phyloP scores from a whole-genome alignment of 1,140 invertebrate genomes.

The Drosophila trapezifrons region DNA sequence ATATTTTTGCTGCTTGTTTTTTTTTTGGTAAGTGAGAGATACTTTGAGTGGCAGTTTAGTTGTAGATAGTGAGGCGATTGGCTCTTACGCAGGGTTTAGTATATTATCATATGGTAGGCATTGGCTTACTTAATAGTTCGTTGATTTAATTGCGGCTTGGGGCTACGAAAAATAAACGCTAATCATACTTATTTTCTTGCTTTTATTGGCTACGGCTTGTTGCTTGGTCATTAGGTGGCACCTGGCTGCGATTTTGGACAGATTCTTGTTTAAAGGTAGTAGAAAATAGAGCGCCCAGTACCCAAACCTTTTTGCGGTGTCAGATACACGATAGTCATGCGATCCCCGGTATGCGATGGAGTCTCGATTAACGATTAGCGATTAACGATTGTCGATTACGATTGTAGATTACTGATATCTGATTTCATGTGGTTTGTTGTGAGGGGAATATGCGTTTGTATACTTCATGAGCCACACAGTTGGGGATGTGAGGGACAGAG shows the following conservation, averaged over 20 bases:
- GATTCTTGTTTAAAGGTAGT: slow-evolving; percentile 84
- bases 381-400: neutral
- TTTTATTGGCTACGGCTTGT: slow-evolving; percentile 21
- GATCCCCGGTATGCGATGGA: slow-evolving; percentile 19
- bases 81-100: slow-evolving; percentile 60
- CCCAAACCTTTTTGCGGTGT: slow-evolving; percentile 83
- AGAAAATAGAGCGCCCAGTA: slow-evolving; percentile 79
- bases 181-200: slow-evolving; percentile 63
- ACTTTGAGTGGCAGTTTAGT: slow-evolving; percentile 73
- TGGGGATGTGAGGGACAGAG: slow-evolving; percentile 33
- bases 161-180: slow-evolving; percentile 56
- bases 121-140: slow-evolving; percentile 45
- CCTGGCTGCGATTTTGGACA: slow-evolving; percentile 79
- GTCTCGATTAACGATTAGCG: slow-evolving; percentile 3
- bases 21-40: slow-evolving; percentile 69
- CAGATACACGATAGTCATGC: slow-evolving; percentile 66
- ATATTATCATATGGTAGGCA: slow-evolving; percentile 39
- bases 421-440: slow-evolving; percentile 23
- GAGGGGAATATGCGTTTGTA: slow-evolving; percentile 38
- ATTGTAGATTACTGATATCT: neutral
- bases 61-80: slow-evolving; percentile 70
- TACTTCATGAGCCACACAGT: slow-evolving; percentile 48
- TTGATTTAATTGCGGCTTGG: slow-evolving; percentile 50
- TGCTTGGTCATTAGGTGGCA: slow-evolving; percentile 20
- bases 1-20: slow-evolving; percentile 55